Conservation (phyloP, 2,888 invertebrate species). For the Amphipyra tragopoginis region DNA sequence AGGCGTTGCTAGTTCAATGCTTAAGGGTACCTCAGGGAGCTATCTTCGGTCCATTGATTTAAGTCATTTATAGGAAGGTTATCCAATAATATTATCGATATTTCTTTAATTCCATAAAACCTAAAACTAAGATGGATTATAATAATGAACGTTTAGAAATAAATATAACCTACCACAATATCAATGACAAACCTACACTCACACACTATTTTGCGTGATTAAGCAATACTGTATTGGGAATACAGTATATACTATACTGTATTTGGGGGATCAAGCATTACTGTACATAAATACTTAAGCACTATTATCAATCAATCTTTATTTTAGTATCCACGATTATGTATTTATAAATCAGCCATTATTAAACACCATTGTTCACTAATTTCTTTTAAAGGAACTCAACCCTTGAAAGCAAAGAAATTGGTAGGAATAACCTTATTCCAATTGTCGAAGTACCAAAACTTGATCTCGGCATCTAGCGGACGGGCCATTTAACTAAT, state of each 20-base stretch:
- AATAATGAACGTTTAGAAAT: background rate
- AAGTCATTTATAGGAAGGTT: background rate
- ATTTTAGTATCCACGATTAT: slow-evolving; percentile 5
- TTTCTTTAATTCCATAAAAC: background rate
- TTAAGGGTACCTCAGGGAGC: slow-evolving; percentile 38
- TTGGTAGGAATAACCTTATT: slow-evolving; percentile 42
- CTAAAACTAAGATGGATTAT: background rate
- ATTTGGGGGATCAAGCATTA: too few species aligned
- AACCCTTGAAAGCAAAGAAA: slow-evolving; percentile 8
- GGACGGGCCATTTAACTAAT: slow-evolving; percentile 87
- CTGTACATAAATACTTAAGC: background rate
- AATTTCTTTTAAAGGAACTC: slow-evolving; percentile 24
- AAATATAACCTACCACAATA: background rate
- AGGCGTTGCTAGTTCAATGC: slow-evolving; percentile 3
- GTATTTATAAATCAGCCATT: background rate
- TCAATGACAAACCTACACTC: slow-evolving; percentile 3
- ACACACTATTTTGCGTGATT: slow-evolving; percentile 5
- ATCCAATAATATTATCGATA: background rate
- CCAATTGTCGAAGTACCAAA: slow-evolving; percentile 55
- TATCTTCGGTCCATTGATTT: slow-evolving; percentile 18
- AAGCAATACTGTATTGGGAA: slow-evolving; percentile 11
- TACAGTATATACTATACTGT: slow-evolving; percentile 3
- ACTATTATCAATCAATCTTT: background rate
- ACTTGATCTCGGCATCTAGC: slow-evolving; percentile 71
- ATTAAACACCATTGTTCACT: background rate